Conservation (phyloP, 2,113 vertebrate species). For the Megaceryle maxima region DNA sequence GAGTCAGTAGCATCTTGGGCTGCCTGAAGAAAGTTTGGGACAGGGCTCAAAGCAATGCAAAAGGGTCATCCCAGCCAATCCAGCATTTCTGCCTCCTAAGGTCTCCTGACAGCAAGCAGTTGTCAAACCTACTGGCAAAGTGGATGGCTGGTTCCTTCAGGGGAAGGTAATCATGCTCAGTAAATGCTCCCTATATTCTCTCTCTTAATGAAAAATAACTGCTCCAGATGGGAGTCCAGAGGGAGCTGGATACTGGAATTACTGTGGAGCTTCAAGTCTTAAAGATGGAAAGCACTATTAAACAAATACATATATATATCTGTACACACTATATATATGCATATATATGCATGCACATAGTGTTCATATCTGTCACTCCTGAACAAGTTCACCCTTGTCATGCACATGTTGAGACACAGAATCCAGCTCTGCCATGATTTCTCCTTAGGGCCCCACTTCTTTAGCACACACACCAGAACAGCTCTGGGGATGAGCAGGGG, state of each 20-base stretch:
- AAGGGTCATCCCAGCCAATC: not conserved
- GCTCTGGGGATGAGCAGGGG: not conserved
- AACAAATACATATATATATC: not conserved
- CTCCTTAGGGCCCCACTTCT: not conserved
- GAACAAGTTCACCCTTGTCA: not conserved
- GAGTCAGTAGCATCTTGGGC: not conserved
- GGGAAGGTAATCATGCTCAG: not conserved
- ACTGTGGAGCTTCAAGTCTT: not conserved
- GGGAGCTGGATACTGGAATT: not conserved
- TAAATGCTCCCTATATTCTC: not conserved
- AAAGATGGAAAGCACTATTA: not conserved
- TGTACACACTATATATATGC: not conserved
- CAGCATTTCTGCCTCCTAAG: not conserved
- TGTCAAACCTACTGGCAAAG: not conserved
- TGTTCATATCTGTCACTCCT: not conserved
- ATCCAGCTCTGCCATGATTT: not conserved
- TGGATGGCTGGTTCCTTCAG: not conserved
- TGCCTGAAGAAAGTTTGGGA: not conserved
- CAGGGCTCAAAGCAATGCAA: not conserved
- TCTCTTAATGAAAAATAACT: not conserved
- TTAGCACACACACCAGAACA: accelerated
- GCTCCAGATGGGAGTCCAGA: not conserved
- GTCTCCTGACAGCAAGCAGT: not conserved
- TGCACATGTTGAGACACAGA: not conserved
- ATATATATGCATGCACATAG: not conserved